Conservation (phyloP, 2,888 invertebrate species). For the Rhamnusium bicolor region DNA sequence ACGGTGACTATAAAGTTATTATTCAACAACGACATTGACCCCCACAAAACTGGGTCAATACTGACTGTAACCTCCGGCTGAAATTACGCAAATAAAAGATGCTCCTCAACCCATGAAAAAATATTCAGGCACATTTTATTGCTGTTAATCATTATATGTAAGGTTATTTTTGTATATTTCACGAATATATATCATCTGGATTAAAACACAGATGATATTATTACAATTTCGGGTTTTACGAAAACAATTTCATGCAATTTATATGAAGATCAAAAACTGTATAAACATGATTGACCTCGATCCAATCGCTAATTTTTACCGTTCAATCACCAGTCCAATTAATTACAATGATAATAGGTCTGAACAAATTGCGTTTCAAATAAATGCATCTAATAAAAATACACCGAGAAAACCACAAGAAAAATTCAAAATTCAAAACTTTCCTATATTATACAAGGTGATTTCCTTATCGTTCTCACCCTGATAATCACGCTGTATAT, state of each 20-base stretch:
- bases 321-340: neutral
- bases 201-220: no score
- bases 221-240: no score
- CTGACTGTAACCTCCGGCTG: neutral
- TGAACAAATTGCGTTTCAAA: neutral
- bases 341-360: neutral
- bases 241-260: neutral
- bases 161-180: neutral
- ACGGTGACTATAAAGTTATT: neutral
- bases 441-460: no score
- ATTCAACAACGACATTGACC: slow-evolving; percentile 20
- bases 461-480: no score
- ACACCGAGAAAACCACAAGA: neutral
- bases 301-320: neutral
- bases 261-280: neutral
- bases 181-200: neutral
- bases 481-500: no score
- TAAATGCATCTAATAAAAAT: neutral
- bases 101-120: neutral
- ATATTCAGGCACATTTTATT: neutral
- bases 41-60: slow-evolving; percentile 15
- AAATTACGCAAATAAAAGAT: slow-evolving; percentile 11
- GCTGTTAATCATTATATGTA: neutral
- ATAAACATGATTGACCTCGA: neutral
- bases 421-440: no score